Conservation (phyloP, 2,113 vertebrate genomes). For the Dipodomys ordii region DNA sequence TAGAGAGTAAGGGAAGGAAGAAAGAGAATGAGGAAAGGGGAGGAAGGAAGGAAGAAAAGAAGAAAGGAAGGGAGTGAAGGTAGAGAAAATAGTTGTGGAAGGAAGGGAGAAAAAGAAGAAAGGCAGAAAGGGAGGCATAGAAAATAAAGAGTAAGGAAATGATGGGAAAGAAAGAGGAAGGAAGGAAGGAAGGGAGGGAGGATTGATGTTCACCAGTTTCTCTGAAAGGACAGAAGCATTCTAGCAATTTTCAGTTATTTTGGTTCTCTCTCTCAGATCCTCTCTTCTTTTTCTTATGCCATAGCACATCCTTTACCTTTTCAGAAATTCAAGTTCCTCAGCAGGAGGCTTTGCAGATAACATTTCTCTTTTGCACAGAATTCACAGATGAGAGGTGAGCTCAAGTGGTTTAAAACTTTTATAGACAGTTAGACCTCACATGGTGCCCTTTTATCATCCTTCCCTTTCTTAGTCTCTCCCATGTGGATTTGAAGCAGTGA, state of each 20-base stretch:
- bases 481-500: not conserved
- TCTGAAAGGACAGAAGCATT: not conserved
- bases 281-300: not conserved
- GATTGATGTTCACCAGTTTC: not conserved
- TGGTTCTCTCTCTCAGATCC: not conserved
- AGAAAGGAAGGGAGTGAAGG: too few species aligned
- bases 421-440: not conserved
- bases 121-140: too few species aligned
- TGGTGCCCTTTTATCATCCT: not conserved
- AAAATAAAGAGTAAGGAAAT: too few species aligned
- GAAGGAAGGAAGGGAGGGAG: too few species aligned
- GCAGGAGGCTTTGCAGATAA: slow-evolving; percentile 36
- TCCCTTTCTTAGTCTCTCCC: not conserved
- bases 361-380: slow-evolving; percentile 46
- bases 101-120: not conserved
- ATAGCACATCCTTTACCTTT: slow-evolving; percentile 14
- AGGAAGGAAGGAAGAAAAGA: too few species aligned
- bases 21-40: too few species aligned
- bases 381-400: not conserved
- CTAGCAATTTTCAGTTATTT: not conserved
- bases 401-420: slow-evolving; percentile 12
- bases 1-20: too few species aligned
- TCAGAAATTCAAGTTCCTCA: not conserved
- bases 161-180: too few species aligned
- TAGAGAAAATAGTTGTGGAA: not conserved